Percentiles rank a stretch among this genome's conserved stretches.
phyloP scores from a whole-genome alignment of 1,140 invertebrate genomes.

The Mactra quadrangularis region DNA sequence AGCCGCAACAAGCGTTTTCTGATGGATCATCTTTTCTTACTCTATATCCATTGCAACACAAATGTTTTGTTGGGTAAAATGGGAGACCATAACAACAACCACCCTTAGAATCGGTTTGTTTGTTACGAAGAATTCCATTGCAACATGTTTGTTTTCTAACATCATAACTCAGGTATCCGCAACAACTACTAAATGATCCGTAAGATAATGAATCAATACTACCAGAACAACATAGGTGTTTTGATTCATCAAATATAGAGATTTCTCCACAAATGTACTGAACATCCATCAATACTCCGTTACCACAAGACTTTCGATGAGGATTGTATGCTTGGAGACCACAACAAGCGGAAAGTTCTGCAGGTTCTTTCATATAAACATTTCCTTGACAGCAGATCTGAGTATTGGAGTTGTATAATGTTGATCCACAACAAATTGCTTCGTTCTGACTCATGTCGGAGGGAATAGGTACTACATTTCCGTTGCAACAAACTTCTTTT shows the following conservation, averaged over 20 bases:
- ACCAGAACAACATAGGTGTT: too few species aligned
- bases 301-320: too few species aligned
- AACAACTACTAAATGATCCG: too few species aligned
- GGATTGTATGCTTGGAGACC: too few species aligned
- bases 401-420: background rate
- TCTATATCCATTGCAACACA: conserved; percentile 12
- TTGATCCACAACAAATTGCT: background rate
- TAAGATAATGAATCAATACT: too few species aligned
- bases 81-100: background rate
- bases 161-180: too few species aligned
- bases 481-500: conserved; percentile 9
- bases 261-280: too few species aligned
- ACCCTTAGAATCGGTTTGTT: background rate
- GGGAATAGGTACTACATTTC: background rate
- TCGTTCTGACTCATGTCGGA: background rate
- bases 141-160: too few species aligned
- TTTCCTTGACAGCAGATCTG: conserved; percentile 23
- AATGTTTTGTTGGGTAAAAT: conserved; percentile 3
- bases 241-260: too few species aligned
- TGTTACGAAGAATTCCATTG: too few species aligned
- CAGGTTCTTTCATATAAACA: background rate
- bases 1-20: conserved; percentile 1
- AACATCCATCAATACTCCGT: too few species aligned
- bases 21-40: background rate
- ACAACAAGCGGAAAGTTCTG: background rate